These are phyloP conservation scores for Sinonovacula constricta DNA, from an alignment of 1,140 invertebrate genomes.

Conservation along the genomic window DNA sequence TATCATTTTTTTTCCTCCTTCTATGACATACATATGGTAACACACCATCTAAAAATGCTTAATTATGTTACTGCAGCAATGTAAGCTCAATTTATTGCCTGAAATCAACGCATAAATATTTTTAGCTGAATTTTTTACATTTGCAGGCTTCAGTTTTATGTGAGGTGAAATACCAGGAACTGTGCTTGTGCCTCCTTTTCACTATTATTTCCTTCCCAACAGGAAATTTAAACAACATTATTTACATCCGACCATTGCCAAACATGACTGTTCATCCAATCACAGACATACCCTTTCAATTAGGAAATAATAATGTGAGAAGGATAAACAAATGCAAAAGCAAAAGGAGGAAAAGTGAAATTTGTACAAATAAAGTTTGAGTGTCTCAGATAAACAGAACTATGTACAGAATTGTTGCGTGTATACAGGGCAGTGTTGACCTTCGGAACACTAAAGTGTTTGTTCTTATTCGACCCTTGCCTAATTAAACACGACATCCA, in stretches of 20 bases:
- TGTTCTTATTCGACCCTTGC: constrained; percentile 42
- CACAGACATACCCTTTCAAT: constrained; percentile 28
- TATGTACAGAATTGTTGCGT: constrained; percentile 45
- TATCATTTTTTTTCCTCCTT: no score
- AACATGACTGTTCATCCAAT: constrained; percentile 37
- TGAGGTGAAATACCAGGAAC: neutral
- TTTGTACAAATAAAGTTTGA: constrained; percentile 41
- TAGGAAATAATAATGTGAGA: constrained; percentile 50
- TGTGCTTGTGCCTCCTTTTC: neutral
- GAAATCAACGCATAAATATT: no score
- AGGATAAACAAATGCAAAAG: constrained; percentile 32
- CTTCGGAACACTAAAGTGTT: constrained; percentile 42
- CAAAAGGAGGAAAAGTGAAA: constrained; percentile 34
- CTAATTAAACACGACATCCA: constrained; percentile 55
- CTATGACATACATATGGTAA: no score
- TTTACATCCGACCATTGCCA: constrained; percentile 4
- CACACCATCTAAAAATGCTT: no score
- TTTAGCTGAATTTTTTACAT: neutral
- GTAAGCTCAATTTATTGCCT: no score
- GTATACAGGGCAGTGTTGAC: constrained; percentile 32
- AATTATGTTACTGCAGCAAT: no score
- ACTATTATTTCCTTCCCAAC: neutral
- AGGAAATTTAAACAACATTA: neutral
- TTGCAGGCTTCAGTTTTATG: neutral
- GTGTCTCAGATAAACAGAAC: constrained; percentile 33